phyloP scores from a whole-genome alignment of 2,113 vertebrate species.

The Xerus inauris region DNA sequence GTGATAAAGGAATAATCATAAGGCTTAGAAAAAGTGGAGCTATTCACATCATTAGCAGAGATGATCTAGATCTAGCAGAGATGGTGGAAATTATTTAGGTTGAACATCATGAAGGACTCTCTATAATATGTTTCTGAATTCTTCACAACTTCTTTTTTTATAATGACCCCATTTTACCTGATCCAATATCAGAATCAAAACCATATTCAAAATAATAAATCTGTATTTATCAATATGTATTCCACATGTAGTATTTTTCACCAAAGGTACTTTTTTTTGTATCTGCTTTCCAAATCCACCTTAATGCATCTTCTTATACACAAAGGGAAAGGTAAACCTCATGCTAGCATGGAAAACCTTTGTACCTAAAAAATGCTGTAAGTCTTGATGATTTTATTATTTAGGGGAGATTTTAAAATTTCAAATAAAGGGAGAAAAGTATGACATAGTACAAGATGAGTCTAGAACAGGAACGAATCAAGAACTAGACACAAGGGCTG shows the following conservation, averaged over 20 bases:
- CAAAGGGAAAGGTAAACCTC: not conserved
- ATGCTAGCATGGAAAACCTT: not conserved
- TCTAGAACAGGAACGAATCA: not conserved
- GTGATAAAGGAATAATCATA: not conserved
- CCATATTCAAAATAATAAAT: not conserved
- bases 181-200: not conserved
- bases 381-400: not conserved
- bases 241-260: not conserved
- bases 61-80: not conserved
- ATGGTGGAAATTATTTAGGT: not conserved
- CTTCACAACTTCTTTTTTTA: not conserved
- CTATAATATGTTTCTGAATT: not conserved
- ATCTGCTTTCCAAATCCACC: not conserved
- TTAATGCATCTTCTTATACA: not conserved
- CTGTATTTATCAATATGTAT: not conserved
- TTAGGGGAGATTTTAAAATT: not conserved
- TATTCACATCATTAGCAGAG: not conserved
- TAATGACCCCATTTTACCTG: not conserved
- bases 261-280: not conserved
- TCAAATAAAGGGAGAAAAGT: not conserved
- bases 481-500: not conserved
- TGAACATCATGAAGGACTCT: not conserved
- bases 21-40: not conserved
- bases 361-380: not conserved
- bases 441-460: not conserved